Percentiles rank a stretch among this genome's conserved stretches.
Conservation (phyloP, 2,888 invertebrate genomes). For the Abscondita cerata region DNA sequence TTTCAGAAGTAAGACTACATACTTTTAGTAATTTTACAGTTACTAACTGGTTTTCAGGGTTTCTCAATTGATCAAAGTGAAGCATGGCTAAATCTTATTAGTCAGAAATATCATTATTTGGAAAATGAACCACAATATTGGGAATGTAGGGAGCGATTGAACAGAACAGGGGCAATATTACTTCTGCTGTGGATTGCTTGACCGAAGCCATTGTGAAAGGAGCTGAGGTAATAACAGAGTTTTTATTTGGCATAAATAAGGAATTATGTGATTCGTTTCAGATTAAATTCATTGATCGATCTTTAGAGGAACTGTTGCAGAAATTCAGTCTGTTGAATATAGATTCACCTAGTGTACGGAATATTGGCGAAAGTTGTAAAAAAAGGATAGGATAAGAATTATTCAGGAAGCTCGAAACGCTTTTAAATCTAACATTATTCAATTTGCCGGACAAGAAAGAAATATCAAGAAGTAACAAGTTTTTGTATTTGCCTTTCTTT, state of each 20-base stretch:
- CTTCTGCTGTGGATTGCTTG: slow-evolving; percentile 66
- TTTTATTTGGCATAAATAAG: no score
- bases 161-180: slow-evolving; percentile 63
- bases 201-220: slow-evolving; percentile 65
- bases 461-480: slow-evolving; percentile 44
- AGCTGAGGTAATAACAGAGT: slow-evolving; percentile 59
- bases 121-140: slow-evolving; percentile 63
- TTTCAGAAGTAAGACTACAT: slow-evolving; percentile 63
- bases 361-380: slow-evolving; percentile 35
- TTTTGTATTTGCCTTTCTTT: not conserved
- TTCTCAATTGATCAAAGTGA: slow-evolving; percentile 65
- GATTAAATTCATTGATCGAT: slow-evolving; percentile 63
- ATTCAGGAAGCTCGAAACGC: slow-evolving; percentile 64
- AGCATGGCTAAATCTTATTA: slow-evolving; percentile 63
- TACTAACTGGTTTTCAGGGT: slow-evolving; percentile 54
- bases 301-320: slow-evolving; percentile 62
- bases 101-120: slow-evolving; percentile 57
- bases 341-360: slow-evolving; percentile 53
- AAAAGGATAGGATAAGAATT: slow-evolving; percentile 41
- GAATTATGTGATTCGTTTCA: slow-evolving; percentile 46
- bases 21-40: no score
- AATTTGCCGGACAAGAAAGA: slow-evolving; percentile 63
- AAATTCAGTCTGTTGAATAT: slow-evolving; percentile 68
- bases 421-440: slow-evolving; percentile 66
- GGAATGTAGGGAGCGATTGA: slow-evolving; percentile 67